phyloP scores from a whole-genome alignment of 2,113 vertebrate genomes.

The Grus americana region DNA sequence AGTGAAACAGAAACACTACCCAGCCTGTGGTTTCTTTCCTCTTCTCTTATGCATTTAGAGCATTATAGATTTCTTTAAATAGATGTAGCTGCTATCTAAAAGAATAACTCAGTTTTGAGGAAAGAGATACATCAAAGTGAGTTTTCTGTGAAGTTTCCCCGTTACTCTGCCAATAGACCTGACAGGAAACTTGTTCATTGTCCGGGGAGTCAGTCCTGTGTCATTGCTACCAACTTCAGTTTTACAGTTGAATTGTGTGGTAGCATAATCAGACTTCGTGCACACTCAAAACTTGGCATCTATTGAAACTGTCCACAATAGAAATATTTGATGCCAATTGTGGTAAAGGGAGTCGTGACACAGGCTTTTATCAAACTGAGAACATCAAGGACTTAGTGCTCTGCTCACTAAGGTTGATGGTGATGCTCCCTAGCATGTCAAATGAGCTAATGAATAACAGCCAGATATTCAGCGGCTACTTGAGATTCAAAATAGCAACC shows the following conservation, averaged over 20 bases:
- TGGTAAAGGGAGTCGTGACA: not conserved
- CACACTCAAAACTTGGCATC: not conserved
- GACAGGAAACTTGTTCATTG: fast-evolving
- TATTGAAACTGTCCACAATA: not conserved
- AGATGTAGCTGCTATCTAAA: not conserved
- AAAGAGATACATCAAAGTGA: not conserved
- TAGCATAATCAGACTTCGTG: not conserved
- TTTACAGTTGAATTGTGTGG: not conserved
- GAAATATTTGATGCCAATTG: not conserved
- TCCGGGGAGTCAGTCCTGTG: not conserved
- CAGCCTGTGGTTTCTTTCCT: not conserved
- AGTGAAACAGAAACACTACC: not conserved
- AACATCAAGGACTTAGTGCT: not conserved
- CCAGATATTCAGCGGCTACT: not conserved
- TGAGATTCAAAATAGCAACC: not conserved
- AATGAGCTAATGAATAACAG: not conserved
- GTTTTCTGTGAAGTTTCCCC: not conserved
- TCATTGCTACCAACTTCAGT: not conserved
- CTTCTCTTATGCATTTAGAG: not conserved
- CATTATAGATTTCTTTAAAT: not conserved
- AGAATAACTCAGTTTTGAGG: not conserved
- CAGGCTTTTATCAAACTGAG: not conserved
- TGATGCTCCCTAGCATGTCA: not conserved
- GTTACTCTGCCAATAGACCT: not conserved
- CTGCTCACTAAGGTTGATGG: not conserved